Base-by-base conservation (phyloP, 2,888 invertebrate genomes). In the Cantharis rufa region DNA sequence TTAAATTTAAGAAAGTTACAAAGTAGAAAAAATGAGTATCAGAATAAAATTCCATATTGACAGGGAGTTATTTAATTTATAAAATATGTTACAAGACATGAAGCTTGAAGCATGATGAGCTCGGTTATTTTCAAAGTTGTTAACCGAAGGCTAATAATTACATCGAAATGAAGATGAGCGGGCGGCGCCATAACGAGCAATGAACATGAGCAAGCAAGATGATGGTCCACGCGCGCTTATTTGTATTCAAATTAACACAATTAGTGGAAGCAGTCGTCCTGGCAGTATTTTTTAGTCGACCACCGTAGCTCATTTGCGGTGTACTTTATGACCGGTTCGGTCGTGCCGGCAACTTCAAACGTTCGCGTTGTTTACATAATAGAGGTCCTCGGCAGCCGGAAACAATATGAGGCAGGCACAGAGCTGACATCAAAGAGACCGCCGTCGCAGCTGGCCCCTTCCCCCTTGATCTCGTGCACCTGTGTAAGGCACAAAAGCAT, bases 321-420 rank as follows among this genome's bases (percentile, higher is more conserved):
- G 86, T 87, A 85, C 83, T 87, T 88, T 88, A 88, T 84, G 87
- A 86, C 83, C 86, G 85, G 86, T 84, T 84, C 80, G 82, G 83
- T 80, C 80, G 84, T 83, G 89, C 88, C 91, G 90, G 89, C 90
- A 86, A 91, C 89, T 90, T 91, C 91, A 92, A 91, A 91, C 89
- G 89, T 85, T 88, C 89, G 89, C 90, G 90, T 90, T 91, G 92
- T 92, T 92, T 92, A 91, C 92, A 91, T 91, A 91, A 92, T 91
- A 91, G 91, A 90, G 91, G 91, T 91, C 91, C 91, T 90, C 90
- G 88, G 90, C 91, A 91, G 88, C 88, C 88, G 88, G 88, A 88
- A 88, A 88, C 88, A 88, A 88, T 88, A 87, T 86, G 87, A 88
- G 86, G 86, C 86, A 85, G 86, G 86, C 87, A 86, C 85, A 84